Evolutionary conservation across 2,797 vertebrate species (phyloP).

Genomic region (Brachymystax lenok): DNA sequence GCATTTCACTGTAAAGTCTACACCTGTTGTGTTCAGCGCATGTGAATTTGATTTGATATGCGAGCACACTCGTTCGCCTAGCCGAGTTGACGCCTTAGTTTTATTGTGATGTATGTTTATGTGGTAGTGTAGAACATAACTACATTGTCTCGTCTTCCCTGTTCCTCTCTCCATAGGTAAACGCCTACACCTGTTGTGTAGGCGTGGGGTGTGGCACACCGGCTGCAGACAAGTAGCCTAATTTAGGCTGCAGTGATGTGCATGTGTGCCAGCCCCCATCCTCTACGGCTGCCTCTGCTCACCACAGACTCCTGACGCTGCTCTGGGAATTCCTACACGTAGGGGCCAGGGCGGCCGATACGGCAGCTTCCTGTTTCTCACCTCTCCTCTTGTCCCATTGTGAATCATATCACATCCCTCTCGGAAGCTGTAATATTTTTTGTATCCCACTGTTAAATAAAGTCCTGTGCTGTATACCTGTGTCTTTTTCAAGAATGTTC

Average conservation of each 20-base stretch:
- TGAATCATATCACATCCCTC: slow-evolving; percentile 6
- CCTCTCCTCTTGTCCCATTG: slow-evolving; percentile 23
- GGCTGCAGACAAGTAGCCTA: slow-evolving; percentile 50
- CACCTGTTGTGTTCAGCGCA: no score
- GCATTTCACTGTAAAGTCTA: no score
- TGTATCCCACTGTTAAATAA: slow-evolving; percentile 54
- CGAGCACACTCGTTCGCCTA: no score
- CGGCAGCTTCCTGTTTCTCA: slow-evolving; percentile 60
- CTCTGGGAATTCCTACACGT: slow-evolving; percentile 86
- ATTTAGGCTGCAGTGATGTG: slow-evolving; percentile 16
- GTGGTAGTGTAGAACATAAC: background rate
- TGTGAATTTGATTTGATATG: no score
- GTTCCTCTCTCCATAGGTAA: slow-evolving; percentile 82
- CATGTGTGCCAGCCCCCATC: slow-evolving; percentile 54
- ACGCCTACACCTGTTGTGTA: slow-evolving; percentile 83
- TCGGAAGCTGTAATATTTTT: slow-evolving; percentile 29
- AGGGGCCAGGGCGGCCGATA: slow-evolving; percentile 86
- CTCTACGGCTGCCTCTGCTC: slow-evolving; percentile 78
- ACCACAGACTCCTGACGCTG: slow-evolving; percentile 84
- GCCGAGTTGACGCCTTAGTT: no score
- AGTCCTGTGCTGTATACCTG: slow-evolving; percentile 31
- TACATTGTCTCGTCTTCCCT: background rate
- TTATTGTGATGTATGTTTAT: no score
- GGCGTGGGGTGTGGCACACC: slow-evolving; percentile 72
- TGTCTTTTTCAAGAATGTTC: slow-evolving; percentile 1